Percentiles rank a stretch among this genome's conserved stretches.
Evolutionary conservation across 2,888 invertebrate species (phyloP).

Genomic region (Salpingus planirostris): DNA sequence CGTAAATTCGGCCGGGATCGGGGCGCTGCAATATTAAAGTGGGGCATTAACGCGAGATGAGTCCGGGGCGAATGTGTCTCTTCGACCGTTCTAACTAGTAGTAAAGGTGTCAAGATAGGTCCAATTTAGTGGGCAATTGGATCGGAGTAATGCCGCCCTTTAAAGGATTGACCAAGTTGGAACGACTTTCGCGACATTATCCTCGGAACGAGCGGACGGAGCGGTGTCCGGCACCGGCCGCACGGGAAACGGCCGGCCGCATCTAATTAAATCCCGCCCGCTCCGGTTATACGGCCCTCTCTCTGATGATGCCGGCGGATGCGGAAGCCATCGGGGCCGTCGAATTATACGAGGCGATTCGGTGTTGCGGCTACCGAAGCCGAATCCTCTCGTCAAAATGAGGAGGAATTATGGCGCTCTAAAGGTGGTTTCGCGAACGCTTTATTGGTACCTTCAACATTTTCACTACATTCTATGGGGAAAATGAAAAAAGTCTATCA

Average conservation of each 20-base stretch:
- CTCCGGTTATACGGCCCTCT: not conserved
- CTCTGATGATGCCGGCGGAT: too few relatives aligned
- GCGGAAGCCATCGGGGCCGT: too few relatives aligned
- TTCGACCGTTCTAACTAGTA: conserved; percentile 34
- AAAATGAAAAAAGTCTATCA: too few relatives aligned
- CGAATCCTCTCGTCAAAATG: too few relatives aligned
- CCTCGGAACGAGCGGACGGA: conserved; percentile 29
- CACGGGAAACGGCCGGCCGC: not conserved
- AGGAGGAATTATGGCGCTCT: too few relatives aligned
- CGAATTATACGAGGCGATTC: too few relatives aligned
- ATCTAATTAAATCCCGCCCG: conserved; percentile 10
- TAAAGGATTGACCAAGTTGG: conserved; percentile 41
- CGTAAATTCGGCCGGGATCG: not conserved
- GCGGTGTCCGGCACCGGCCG: not conserved
- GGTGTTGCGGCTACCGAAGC: too few relatives aligned
- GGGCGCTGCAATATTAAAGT: conserved; percentile 13
- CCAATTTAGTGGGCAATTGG: conserved; percentile 43
- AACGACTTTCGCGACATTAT: conserved; percentile 38
- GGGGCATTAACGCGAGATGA: conserved; percentile 17
- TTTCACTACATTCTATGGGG: too few relatives aligned
- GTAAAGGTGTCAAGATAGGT: conserved; percentile 44
- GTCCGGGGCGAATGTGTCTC: conserved; percentile 21
- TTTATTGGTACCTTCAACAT: too few relatives aligned
- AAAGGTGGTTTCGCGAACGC: too few relatives aligned
- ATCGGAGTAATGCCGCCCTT: conserved; percentile 41